Conservation (phyloP, 2,113 vertebrate species). For the Lipophrys pholis region DNA sequence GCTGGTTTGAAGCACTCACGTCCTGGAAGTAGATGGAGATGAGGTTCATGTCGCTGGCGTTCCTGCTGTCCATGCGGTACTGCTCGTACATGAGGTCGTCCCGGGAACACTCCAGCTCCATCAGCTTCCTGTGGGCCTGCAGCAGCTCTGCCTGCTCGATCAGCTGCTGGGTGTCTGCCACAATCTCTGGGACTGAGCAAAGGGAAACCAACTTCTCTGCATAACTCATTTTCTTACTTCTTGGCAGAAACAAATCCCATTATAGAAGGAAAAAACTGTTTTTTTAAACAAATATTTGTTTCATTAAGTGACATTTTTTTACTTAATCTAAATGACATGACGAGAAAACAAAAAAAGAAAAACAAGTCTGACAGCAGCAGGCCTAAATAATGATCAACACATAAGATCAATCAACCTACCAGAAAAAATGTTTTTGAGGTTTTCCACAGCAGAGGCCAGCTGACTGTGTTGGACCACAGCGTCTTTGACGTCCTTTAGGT, state of each 20-base stretch:
- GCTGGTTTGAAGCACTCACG: too few relatives aligned
- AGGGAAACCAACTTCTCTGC: too few relatives aligned
- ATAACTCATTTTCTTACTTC: too few relatives aligned
- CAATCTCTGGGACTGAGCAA: constrained; percentile 93
- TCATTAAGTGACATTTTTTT: too few relatives aligned
- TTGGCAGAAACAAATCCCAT: neutral
- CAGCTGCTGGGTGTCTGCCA: constrained; percentile 90
- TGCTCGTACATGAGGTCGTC: constrained; percentile 98
- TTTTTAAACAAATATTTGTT: too few relatives aligned
- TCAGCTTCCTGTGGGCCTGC: constrained; percentile 93
- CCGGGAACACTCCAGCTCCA: constrained; percentile 95
- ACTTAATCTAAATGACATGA: too few relatives aligned
- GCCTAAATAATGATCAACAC: too few relatives aligned
- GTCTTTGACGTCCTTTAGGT: constrained; percentile 95
- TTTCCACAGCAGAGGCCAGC: constrained; percentile 96
- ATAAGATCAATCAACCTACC: constrained; percentile 80
- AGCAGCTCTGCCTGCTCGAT: constrained; percentile 92
- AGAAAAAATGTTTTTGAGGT: constrained; percentile 99
- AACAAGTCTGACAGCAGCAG: too few relatives aligned
- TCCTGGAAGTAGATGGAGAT: constrained; percentile 93
- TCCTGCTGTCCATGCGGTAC: constrained; percentile 95
- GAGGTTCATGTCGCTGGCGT: constrained; percentile 93
- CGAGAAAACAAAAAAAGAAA: too few relatives aligned
- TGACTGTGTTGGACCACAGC: constrained; percentile 98
- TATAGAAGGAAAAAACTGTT: neutral